phyloP scores from a whole-genome alignment of 2,888 invertebrate genomes.

The Onchidella celtica region DNA sequence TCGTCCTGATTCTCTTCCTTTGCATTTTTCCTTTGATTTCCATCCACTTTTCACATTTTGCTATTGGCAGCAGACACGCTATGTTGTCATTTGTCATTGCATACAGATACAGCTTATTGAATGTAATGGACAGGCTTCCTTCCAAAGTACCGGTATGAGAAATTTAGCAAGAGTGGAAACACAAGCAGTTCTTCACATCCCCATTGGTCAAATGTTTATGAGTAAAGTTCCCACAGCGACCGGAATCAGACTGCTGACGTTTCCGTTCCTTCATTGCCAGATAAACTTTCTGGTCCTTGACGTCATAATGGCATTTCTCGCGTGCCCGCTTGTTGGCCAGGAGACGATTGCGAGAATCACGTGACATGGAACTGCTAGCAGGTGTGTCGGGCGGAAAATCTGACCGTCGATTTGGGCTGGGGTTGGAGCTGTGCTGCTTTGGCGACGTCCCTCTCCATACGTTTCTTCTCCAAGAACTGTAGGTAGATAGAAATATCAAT shows the following conservation, averaged over 20 bases:
- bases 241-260: background rate
- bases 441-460: slow-evolving; percentile 60
- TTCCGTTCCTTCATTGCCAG: slow-evolving; percentile 14
- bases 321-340: slow-evolving; percentile 21
- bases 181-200: slow-evolving; percentile 10
- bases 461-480: slow-evolving; percentile 64
- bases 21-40: no score
- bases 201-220: slow-evolving; percentile 14
- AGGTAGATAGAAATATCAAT: background rate
- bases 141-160: no score
- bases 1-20: no score
- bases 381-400: slow-evolving; percentile 45
- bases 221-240: slow-evolving; percentile 13
- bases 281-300: slow-evolving; percentile 24
- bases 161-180: slow-evolving; percentile 1
- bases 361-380: slow-evolving; percentile 37
- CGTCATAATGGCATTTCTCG: slow-evolving; percentile 9
- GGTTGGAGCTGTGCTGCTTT: slow-evolving; percentile 42
- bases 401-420: slow-evolving; percentile 21
- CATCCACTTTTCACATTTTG: no score
- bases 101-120: no score
- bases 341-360: slow-evolving; percentile 15
- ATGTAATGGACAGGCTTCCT: no score
- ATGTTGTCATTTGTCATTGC: no score
- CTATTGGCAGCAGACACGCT: no score